Percentiles rank a stretch among this genome's conserved stretches.
These are phyloP conservation scores for Drosophila neocordata DNA, from an alignment of 1,140 invertebrate species.

Conservation along the genomic window DNA sequence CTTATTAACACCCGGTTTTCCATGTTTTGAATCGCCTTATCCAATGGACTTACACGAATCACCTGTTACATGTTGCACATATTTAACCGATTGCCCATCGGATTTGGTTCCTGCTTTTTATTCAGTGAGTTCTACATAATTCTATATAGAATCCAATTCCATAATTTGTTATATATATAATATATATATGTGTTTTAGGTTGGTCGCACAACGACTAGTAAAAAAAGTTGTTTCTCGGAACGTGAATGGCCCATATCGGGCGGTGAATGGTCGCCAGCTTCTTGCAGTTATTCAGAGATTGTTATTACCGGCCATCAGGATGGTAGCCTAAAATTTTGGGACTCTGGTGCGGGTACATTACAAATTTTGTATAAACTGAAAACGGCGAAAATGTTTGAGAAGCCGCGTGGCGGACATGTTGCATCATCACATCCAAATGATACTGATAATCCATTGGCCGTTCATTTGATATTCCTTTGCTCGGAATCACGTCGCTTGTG, in stretches of 20 bases:
- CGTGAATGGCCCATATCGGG: constrained; percentile 97
- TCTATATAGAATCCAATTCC: no score
- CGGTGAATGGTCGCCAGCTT: constrained; percentile 96
- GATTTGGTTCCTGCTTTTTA: constrained; percentile 97
- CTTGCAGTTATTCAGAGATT: constrained; percentile 98
- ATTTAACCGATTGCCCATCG: constrained; percentile 98
- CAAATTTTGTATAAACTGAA: constrained; percentile 99
- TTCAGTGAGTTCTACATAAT: constrained; percentile 82
- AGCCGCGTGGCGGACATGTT: constrained; percentile 83
- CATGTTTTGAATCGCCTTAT: constrained; percentile 99
- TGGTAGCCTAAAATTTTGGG: constrained; percentile 98
- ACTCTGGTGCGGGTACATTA: constrained; percentile 95
- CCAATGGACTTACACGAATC: constrained; percentile 99
- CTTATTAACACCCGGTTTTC: constrained; percentile 96
- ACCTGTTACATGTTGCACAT: constrained; percentile 97
- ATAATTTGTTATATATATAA: not conserved
- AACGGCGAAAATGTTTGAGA: constrained; percentile 97
- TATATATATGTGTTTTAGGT: constrained; percentile 46
- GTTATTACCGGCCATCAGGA: constrained; percentile 98
- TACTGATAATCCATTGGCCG: constrained; percentile 95
- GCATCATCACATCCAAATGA: constrained; percentile 81
- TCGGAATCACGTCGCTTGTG: constrained; percentile 94
- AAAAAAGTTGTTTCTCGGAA: constrained; percentile 95
- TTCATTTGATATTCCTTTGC: constrained; percentile 95
- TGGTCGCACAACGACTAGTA: constrained; percentile 85